These are phyloP conservation scores for Lophura swinhoii DNA, from an alignment of 2,797 vertebrate genomes.

Conservation along the genomic window DNA sequence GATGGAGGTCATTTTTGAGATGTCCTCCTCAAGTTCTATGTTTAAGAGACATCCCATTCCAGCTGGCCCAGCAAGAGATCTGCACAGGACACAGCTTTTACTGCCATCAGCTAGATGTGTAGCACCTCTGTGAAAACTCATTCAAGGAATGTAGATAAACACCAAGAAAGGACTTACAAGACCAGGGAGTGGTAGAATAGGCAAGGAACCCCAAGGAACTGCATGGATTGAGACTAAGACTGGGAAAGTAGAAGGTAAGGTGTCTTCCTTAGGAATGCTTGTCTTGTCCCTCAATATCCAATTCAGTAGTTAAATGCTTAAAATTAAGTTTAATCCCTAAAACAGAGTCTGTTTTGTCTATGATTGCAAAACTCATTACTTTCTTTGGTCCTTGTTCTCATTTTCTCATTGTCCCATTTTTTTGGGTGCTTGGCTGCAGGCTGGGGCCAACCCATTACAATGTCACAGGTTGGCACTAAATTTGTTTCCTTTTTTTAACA, in stretches of 20 bases:
- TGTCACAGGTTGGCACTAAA: background rate
- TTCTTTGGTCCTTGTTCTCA: background rate
- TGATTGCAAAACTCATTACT: background rate
- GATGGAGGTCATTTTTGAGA: background rate
- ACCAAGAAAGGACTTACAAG: background rate
- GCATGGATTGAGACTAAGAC: background rate
- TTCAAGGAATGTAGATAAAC: background rate
- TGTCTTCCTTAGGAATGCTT: background rate
- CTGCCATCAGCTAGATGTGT: background rate
- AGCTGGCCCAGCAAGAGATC: background rate
- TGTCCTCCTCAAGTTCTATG: background rate
- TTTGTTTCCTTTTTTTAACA: background rate
- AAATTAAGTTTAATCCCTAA: background rate
- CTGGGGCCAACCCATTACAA: background rate
- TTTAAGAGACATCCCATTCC: background rate
- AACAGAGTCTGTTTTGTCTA: background rate
- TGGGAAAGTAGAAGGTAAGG: background rate
- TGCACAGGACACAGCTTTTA: background rate
- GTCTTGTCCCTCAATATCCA: background rate
- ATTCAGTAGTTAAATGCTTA: background rate
- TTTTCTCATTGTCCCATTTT: background rate
- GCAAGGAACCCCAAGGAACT: background rate
- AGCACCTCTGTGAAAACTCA: background rate
- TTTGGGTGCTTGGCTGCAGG: background rate
- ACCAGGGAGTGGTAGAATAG: background rate